Conservation (phyloP, 2,888 invertebrate genomes). For the Lycia hirtaria region DNA sequence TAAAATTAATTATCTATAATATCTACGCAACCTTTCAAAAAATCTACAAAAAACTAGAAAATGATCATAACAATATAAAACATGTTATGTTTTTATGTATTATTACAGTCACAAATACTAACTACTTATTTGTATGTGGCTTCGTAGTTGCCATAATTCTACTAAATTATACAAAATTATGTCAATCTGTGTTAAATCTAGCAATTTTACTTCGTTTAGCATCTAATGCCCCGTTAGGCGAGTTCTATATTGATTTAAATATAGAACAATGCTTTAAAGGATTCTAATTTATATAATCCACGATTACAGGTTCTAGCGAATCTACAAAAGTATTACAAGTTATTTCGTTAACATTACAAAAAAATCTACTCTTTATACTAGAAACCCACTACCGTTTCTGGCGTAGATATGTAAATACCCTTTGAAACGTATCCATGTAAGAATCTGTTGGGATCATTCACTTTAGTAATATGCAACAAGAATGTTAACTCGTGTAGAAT, state of each 20-base stretch:
- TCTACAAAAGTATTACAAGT: slow-evolving; percentile 75
- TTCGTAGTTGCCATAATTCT: slow-evolving; percentile 65
- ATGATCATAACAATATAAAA: slow-evolving; percentile 62
- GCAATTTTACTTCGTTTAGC: slow-evolving; percentile 76
- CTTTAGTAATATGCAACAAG: slow-evolving; percentile 43
- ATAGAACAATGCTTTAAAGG: slow-evolving; percentile 74
- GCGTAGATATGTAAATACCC: slow-evolving; percentile 73
- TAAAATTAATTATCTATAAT: slow-evolving; percentile 36
- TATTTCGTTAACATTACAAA: slow-evolving; percentile 67
- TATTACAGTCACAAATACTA: slow-evolving; percentile 67
- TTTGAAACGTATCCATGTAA: slow-evolving; percentile 73
- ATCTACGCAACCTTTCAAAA: slow-evolving; percentile 61
- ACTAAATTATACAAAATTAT: slow-evolving; percentile 65
- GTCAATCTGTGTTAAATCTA: slow-evolving; percentile 63
- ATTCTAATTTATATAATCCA: slow-evolving; percentile 71
- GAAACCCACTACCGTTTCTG: slow-evolving; percentile 76
- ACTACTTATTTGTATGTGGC: slow-evolving; percentile 67
- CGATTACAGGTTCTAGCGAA: slow-evolving; percentile 81
- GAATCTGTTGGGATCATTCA: slow-evolving; percentile 76
- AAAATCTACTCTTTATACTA: slow-evolving; percentile 73
- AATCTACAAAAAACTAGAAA: slow-evolving; percentile 62
- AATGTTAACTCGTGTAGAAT: slow-evolving; percentile 15
- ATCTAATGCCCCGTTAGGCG: slow-evolving; percentile 84
- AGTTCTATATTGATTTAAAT: slow-evolving; percentile 70
- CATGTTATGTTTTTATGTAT: slow-evolving; percentile 59